Percentiles rank a stretch among this genome's conserved stretches.
Conservation (phyloP, 2,888 invertebrate species). For the Campopleginae sp. region DNA sequence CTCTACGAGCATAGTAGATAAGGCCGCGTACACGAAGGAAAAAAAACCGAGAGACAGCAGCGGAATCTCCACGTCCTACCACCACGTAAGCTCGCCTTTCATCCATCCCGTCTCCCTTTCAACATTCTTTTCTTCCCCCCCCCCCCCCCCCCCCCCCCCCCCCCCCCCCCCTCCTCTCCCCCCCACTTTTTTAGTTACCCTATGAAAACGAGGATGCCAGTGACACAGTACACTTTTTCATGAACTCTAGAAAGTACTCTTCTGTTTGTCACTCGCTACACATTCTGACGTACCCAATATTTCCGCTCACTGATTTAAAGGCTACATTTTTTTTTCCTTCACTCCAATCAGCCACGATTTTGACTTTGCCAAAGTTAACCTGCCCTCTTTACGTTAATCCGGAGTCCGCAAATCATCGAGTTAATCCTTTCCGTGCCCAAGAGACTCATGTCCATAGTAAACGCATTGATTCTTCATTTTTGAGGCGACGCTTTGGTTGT, state of each 20-base stretch:
- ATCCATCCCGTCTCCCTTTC: slow-evolving; percentile 14
- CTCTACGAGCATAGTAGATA: slow-evolving; percentile 31
- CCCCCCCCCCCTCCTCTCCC: too few relatives aligned
- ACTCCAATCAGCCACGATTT: background rate
- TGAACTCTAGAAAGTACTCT: background rate
- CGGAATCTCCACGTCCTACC: slow-evolving; percentile 13
- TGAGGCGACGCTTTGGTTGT: background rate
- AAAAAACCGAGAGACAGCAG: slow-evolving; percentile 15
- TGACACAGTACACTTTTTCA: slow-evolving; percentile 22
- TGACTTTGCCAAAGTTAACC: background rate
- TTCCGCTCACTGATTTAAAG: background rate
- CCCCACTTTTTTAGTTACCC: slow-evolving; percentile 41
- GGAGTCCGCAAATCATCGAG: background rate
- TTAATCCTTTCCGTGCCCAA: too few relatives aligned
- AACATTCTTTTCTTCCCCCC: slow-evolving; percentile 7
- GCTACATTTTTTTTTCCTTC: background rate
- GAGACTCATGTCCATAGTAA: background rate
- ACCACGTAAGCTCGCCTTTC: slow-evolving; percentile 2
- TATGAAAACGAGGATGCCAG: slow-evolving; percentile 22
- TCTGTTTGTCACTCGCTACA: background rate
- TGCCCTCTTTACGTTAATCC: background rate
- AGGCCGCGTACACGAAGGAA: slow-evolving; percentile 6
- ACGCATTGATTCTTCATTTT: background rate
- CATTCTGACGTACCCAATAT: background rate
- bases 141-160: too few relatives aligned